Percentiles rank a stretch among this genome's conserved stretches.
These are phyloP conservation scores for Mesaphorura yosii DNA, from an alignment of 1,140 invertebrate genomes.

Conservation along the genomic window DNA sequence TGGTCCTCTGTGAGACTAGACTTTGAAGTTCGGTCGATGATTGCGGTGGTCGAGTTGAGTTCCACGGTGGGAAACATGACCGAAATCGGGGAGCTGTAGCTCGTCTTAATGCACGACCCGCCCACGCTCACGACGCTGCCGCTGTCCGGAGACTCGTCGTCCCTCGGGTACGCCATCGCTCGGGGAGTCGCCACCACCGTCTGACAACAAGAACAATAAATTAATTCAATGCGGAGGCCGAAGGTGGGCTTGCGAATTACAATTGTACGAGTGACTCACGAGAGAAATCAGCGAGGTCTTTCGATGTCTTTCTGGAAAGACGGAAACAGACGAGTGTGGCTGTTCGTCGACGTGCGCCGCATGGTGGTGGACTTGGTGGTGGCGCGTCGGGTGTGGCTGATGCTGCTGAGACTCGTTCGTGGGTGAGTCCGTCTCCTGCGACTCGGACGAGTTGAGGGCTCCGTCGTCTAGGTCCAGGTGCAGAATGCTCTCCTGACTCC, in stretches of 20 bases:
- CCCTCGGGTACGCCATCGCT: no score
- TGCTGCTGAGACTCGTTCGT: conserved; percentile 7
- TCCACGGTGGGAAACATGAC: no score
- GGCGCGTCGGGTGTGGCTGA: background rate
- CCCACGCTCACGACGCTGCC: no score
- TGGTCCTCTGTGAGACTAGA: no score
- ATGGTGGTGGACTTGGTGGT: background rate
- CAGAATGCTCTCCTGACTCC: conserved; percentile 65
- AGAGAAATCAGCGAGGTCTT: conserved; percentile 22
- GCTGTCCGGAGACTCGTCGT: no score
- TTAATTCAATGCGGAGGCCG: background rate
- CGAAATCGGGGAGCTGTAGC: no score
- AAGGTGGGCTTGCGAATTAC: background rate
- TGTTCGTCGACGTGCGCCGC: conserved; percentile 9
- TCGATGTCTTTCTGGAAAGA: background rate
- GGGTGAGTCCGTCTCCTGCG: conserved; percentile 23
- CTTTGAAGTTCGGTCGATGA: no score
- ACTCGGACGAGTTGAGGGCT: conserved; percentile 29
- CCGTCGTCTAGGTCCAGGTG: conserved; percentile 52
- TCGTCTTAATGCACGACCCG: no score
- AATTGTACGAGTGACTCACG: conserved; percentile 1
- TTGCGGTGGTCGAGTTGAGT: no score
- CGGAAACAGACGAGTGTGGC: conserved; percentile 4
- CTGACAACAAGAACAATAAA: no score
- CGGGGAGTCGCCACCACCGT: no score